These are phyloP conservation scores for Sphaeramia orbicularis DNA, from an alignment of 2,797 vertebrate genomes.

Conservation along the genomic window DNA sequence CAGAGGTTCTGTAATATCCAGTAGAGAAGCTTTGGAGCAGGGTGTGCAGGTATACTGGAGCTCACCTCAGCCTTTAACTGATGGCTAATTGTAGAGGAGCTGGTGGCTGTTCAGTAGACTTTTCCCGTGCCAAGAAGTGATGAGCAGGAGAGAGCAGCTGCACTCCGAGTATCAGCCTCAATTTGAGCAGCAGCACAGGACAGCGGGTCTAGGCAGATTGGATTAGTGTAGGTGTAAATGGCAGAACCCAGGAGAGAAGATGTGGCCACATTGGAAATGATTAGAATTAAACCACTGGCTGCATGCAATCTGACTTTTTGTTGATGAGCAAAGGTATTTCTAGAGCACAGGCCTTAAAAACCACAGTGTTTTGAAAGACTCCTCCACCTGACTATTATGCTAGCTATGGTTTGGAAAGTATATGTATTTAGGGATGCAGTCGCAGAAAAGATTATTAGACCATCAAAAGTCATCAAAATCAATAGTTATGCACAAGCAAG, in stretches of 20 bases:
- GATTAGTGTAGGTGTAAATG: constrained; percentile 75
- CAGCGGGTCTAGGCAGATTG: constrained; percentile 64
- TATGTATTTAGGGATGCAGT: too few species aligned
- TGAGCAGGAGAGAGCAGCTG: constrained; percentile 43
- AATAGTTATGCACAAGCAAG: too few species aligned
- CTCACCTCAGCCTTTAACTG: constrained; percentile 72
- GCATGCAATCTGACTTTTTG: too few species aligned
- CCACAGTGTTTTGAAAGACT: too few species aligned
- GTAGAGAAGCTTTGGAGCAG: too few species aligned
- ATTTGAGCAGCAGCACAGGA: constrained; percentile 42
- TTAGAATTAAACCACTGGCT: too few species aligned
- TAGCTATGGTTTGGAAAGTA: too few species aligned
- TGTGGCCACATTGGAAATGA: constrained; percentile 69
- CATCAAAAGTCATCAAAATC: too few species aligned
- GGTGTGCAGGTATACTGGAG: constrained; percentile 37
- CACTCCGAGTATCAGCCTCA: constrained; percentile 43
- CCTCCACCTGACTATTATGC: too few species aligned
- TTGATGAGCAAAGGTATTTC: too few species aligned
- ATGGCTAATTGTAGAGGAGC: constrained; percentile 63
- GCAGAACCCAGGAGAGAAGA: constrained; percentile 48
- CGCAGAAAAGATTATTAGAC: too few species aligned
- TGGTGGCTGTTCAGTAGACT: constrained; percentile 50
- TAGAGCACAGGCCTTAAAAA: too few species aligned
- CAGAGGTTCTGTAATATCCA: constrained; percentile 2
- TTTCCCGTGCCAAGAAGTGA: constrained; percentile 43